Percentiles rank a stretch among this genome's conserved stretches.
phyloP scores from a whole-genome alignment of 1,140 invertebrate species.

The Cephus cinctus region DNA sequence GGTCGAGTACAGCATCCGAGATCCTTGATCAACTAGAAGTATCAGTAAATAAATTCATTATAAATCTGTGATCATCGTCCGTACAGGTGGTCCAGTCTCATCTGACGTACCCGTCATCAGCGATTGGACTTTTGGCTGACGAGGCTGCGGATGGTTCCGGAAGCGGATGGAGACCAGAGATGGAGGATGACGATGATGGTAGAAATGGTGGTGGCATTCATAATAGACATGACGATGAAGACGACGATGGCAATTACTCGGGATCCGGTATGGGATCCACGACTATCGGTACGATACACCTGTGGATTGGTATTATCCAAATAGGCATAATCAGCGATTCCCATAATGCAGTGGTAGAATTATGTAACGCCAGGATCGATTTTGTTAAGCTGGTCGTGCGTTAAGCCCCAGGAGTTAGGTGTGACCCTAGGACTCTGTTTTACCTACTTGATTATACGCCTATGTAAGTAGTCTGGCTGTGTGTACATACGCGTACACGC shows the following conservation, averaged over 20 bases:
- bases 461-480: too few species aligned
- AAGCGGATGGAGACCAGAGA: conserved; percentile 37
- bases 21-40: neutral
- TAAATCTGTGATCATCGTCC: neutral
- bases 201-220: conserved; percentile 40
- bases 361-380: too few species aligned
- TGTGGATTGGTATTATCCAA: too few species aligned
- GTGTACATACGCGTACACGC: too few species aligned
- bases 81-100: conserved; percentile 48
- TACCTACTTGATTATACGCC: too few species aligned
- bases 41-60: conserved; percentile 10
- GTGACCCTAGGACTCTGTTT: too few species aligned
- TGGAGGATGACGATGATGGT: conserved; percentile 31
- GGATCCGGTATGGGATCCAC: conserved; percentile 50
- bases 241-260: conserved; percentile 43
- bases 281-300: conserved; percentile 26
- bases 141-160: conserved; percentile 50
- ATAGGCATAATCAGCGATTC: too few species aligned
- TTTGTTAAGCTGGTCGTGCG: too few species aligned
- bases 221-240: conserved; percentile 32
- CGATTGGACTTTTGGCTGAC: conserved; percentile 44
- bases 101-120: conserved; percentile 45
- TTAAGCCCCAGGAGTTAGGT: too few species aligned
- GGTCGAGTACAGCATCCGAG: conserved; percentile 48
- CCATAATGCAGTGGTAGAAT: too few species aligned